These are phyloP conservation scores for Agrotis segetum DNA, from an alignment of 2,888 invertebrate species.

Conservation along the genomic window DNA sequence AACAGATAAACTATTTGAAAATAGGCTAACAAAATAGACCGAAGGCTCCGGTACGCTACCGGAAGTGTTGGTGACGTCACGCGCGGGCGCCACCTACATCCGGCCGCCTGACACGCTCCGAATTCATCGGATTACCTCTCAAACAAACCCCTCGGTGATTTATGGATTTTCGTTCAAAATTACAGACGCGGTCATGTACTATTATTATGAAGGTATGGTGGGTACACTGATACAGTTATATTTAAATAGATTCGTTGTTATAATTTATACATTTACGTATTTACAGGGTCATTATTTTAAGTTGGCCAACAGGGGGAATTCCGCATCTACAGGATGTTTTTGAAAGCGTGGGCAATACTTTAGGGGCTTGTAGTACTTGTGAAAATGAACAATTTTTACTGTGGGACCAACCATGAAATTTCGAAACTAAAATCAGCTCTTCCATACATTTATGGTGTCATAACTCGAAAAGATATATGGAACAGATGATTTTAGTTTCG, in stretches of 20 bases:
- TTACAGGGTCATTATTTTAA: too few species aligned
- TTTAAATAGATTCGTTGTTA: neutral
- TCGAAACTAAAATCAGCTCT: too few species aligned
- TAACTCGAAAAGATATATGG: too few species aligned
- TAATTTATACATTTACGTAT: neutral
- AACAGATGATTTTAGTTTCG: too few species aligned
- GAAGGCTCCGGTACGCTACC: constrained; percentile 67
- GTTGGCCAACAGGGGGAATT: too few species aligned
- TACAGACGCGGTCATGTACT: constrained; percentile 34
- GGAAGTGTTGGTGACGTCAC: constrained; percentile 74
- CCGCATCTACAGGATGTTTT: too few species aligned
- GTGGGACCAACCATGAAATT: too few species aligned
- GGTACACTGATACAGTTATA: constrained; percentile 6
- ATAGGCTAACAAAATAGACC: constrained; percentile 64
- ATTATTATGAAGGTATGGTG: constrained; percentile 25
- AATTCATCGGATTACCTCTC: constrained; percentile 67
- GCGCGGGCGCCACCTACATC: constrained; percentile 72
- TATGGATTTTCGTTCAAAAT: constrained; percentile 60
- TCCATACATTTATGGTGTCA: too few species aligned
- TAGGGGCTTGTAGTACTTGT: too few species aligned
- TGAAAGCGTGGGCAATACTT: too few species aligned
- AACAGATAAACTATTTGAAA: constrained; percentile 56
- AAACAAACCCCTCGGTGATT: constrained; percentile 64
- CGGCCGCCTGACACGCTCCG: constrained; percentile 71
- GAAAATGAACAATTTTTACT: too few species aligned